phyloP scores from a whole-genome alignment of 2,888 invertebrate species.

The Dynastes hyllus region DNA sequence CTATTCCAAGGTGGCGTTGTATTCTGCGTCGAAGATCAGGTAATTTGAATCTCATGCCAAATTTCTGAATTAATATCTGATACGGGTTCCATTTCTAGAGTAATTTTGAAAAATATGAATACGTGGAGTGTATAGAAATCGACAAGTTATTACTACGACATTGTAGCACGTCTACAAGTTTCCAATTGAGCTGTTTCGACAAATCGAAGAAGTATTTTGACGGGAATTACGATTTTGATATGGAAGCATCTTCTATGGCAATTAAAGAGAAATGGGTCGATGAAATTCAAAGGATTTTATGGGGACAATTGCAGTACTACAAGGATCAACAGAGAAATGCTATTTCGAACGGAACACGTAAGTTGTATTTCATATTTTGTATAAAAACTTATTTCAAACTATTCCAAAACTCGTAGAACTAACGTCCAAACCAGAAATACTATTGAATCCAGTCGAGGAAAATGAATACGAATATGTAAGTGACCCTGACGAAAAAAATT shows the following conservation, averaged over 20 bases:
- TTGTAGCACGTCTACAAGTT: conserved; percentile 19
- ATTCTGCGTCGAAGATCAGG: conserved; percentile 59
- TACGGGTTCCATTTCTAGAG: not conserved
- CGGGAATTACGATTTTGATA: conserved; percentile 35
- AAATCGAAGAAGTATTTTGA: conserved; percentile 34
- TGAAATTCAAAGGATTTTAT: conserved; percentile 63
- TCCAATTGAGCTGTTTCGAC: conserved; percentile 27
- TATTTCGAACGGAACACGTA: conserved; percentile 8
- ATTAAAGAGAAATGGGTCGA: conserved; percentile 64
- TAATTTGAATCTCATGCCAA: not conserved
- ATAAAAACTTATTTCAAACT: not conserved
- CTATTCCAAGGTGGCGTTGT: conserved; percentile 66
- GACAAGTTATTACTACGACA: conserved; percentile 33
- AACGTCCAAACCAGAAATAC: not conserved
- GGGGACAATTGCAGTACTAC: conserved; percentile 64
- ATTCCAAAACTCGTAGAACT: not conserved
- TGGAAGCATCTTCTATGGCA: conserved; percentile 63
- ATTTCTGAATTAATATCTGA: not conserved
- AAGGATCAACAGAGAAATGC: conserved; percentile 56
- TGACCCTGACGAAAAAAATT: not conserved
- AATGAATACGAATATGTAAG: not conserved
- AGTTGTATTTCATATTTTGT: not conserved
- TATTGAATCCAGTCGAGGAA: not conserved
- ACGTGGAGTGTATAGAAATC: conserved; percentile 30
- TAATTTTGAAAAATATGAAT: conserved; percentile 16